Conservation (phyloP, 2,797 vertebrate genomes). For the Sebastes elongatus region DNA sequence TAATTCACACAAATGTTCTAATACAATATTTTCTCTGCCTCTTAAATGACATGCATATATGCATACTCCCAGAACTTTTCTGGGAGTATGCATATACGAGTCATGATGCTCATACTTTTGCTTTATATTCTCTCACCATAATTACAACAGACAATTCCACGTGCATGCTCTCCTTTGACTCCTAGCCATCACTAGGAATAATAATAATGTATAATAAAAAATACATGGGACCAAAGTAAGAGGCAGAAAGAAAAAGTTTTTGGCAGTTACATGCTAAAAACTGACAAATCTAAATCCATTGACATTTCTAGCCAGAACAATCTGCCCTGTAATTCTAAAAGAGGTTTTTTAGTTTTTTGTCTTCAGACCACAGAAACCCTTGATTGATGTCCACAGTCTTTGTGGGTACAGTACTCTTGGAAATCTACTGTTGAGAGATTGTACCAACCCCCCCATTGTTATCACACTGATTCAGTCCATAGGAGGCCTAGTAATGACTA, state of each 20-base stretch:
- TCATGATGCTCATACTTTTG: not conserved
- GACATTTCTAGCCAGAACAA: constrained; percentile 37
- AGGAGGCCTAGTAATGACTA: constrained; percentile 82
- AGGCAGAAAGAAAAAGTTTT: not conserved
- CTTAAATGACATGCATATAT: not conserved
- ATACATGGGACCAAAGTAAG: not conserved
- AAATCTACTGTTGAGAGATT: constrained; percentile 19
- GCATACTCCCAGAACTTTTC: not conserved
- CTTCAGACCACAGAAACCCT: constrained; percentile 8
- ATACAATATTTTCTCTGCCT: not conserved
- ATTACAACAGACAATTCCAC: not conserved
- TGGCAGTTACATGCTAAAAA: constrained; percentile 13
- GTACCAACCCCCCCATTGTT: constrained; percentile 27
- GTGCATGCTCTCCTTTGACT: not conserved
- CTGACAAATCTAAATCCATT: constrained; percentile 23
- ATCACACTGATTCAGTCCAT: constrained; percentile 77
- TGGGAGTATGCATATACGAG: too few species aligned
- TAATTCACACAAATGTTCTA: not conserved
- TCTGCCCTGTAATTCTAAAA: constrained; percentile 62
- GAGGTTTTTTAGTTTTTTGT: constrained; percentile 35
- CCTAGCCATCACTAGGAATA: not conserved
- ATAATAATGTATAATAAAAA: not conserved
- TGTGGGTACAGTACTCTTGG: constrained; percentile 36
- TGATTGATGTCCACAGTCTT: constrained; percentile 33
- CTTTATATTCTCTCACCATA: not conserved